A percentile compares a stretch with the other conserved stretches of the same genome.
These are phyloP conservation scores for Xanthostigma xanthostigma DNA, from an alignment of 2,888 invertebrate genomes.

Conservation along the genomic window DNA sequence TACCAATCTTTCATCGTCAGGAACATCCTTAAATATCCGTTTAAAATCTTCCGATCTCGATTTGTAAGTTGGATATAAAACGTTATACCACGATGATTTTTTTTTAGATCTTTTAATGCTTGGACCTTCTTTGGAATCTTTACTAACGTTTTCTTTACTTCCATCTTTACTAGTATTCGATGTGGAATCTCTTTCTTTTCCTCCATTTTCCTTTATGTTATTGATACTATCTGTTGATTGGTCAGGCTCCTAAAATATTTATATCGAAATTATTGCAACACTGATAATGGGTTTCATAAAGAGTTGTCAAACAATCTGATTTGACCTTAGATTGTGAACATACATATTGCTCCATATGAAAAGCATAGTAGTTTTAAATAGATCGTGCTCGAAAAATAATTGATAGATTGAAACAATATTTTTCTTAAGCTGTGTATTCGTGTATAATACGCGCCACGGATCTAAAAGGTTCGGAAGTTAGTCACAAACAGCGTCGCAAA, in stretches of 20 bases:
- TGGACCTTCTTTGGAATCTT: constrained; percentile 22
- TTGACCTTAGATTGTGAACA: too few species aligned
- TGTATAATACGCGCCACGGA: too few species aligned
- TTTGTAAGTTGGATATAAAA: constrained; percentile 84
- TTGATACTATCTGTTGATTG: constrained; percentile 1
- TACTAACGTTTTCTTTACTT: constrained; percentile 20
- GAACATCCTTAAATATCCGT: constrained; percentile 80
- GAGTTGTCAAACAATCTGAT: too few species aligned
- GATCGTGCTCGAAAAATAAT: too few species aligned
- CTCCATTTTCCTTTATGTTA: constrained; percentile 2
- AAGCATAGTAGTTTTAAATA: too few species aligned
- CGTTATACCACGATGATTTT: constrained; percentile 76
- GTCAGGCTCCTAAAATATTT: not conserved
- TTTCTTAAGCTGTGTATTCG: too few species aligned
- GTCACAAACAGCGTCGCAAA: too few species aligned
- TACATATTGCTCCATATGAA: too few species aligned
- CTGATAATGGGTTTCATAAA: too few species aligned
- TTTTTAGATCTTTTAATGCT: constrained; percentile 38
- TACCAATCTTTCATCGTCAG: constrained; percentile 78
- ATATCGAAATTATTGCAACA: not conserved
- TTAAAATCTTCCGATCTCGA: constrained; percentile 86
- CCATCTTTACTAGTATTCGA: constrained; percentile 16
- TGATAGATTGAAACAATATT: too few species aligned
- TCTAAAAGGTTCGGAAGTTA: too few species aligned
- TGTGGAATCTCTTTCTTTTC: constrained; percentile 4